Base-by-base conservation (phyloP, 1,140 invertebrate species). In the Chionoecetes opilio region DNA sequence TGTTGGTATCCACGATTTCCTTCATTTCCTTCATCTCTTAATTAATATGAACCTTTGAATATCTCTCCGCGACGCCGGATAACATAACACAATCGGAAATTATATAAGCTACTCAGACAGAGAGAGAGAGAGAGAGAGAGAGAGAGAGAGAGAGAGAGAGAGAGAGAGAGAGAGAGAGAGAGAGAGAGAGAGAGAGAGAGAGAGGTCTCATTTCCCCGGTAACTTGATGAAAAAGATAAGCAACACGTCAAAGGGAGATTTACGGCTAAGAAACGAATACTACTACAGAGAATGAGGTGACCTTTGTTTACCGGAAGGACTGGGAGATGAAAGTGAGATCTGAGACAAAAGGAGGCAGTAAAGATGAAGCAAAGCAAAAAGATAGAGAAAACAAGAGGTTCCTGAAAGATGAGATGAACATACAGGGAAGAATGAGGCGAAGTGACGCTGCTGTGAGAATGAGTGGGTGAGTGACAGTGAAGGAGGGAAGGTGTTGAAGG, bases 81-180 rank as follows among this genome's bases (percentile, higher is more conserved):
- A 46, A 46, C 14, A 14, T 14, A 14, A 46, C 14, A 46, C 41
- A 46, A 5, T 14, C 14, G 41, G 14, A 46, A 46, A 46, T 46
- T 46, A 46, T n/a, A n/a, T n/a, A n/a, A 8, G 41, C 14, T 46
- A 46, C 41, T 14, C 5, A n/a, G 63, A 75, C 11, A 75, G n/a
- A 75, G 63, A 75, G 63, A 75, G 63, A 75, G 63, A 75, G 63
- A 75, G 63, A 75, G 63, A 75, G 63, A 75, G 63, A 75, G 63
- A 75, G 63, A 75, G 63, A 75, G 63, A 75, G 63, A 75, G 63
- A 75, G 63, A 75, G 53, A 75, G 53, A 75, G 53, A 75, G 53
- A 75, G 53, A 75, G 53, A 75, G 53, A 75, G 53, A 75, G 53
- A 21, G 53, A 75, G 21, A 8, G n/a, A n/a, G 63, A n/a, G 63